Conservation (phyloP, 1,140 invertebrate genomes). For the Euura saliciscinereae region DNA sequence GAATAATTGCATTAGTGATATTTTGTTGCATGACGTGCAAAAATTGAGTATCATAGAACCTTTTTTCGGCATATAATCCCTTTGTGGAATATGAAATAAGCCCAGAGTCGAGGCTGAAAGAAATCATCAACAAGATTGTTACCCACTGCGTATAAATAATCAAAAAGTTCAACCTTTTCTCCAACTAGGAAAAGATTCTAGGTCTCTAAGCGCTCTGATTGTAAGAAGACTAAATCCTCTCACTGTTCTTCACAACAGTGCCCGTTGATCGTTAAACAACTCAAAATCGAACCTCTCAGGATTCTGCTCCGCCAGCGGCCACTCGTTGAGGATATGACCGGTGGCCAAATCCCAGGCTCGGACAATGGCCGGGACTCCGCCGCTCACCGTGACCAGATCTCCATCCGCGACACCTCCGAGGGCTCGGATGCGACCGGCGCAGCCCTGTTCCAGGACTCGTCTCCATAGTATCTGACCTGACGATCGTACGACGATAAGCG, state of each 20-base stretch:
- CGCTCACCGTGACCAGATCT: slow-evolving; percentile 76
- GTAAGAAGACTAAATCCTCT: slow-evolving; percentile 4
- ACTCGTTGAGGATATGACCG: slow-evolving; percentile 66
- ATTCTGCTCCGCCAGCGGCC: slow-evolving; percentile 56
- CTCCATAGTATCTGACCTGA: slow-evolving; percentile 81
- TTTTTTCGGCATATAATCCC: slow-evolving; percentile 52
- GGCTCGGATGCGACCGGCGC: slow-evolving; percentile 50
- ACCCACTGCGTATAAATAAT: too few species aligned
- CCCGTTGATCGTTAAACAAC: too few species aligned
- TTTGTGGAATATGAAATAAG: slow-evolving; percentile 57
- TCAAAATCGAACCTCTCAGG: slow-evolving; percentile 41
- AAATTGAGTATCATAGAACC: slow-evolving; percentile 38
- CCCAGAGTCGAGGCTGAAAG: slow-evolving; percentile 54
- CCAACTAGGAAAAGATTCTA: slow-evolving; percentile 4
- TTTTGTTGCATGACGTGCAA: neutral
- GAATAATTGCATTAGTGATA: neutral
- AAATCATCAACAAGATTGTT: slow-evolving; percentile 12
- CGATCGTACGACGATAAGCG: slow-evolving; percentile 19
- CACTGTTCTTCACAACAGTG: neutral
- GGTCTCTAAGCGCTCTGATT: too few species aligned
- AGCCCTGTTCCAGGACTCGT: slow-evolving; percentile 74
- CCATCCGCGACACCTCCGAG: slow-evolving; percentile 65
- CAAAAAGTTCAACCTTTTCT: slow-evolving; percentile 6
- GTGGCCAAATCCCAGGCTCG: slow-evolving; percentile 78
- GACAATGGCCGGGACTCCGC: slow-evolving; percentile 73